Evolutionary conservation across 2,888 invertebrate genomes (phyloP), one percentile per base, ranked within the genome.

Genomic region (Ephialtes manifestator): DNA sequence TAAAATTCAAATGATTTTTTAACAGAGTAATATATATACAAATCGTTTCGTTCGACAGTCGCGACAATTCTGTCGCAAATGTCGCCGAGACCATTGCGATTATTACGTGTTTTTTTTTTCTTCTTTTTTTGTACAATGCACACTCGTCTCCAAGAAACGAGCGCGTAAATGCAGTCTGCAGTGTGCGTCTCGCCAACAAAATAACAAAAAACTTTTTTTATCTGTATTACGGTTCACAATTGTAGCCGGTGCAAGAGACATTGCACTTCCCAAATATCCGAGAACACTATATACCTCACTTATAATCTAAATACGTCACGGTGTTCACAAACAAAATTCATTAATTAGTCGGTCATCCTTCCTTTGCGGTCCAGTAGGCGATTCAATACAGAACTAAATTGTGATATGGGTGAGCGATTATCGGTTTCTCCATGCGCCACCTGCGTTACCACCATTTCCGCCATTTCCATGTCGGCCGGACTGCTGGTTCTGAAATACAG

Each of bases 401-500:
- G 13, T 67, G 3, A 28, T n/a, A 48, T 11, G 39, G 11, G 8
- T 55, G 43, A 4, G 77, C 68, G 79, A 80, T 84, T 86, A 87
- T 87, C 87, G 82, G 63, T 76, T 87, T 86, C 88, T 86, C 86
- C 89, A 86, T 70, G 80, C 75, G 13, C 87, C 80, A 79, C 85
- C 83, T 70, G 70, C 83, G 77, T 75, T 83, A 4, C 88, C 87
- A 7, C 88, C 87, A 10, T 81, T 75, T 2, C 82, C 82, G 20
- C 87, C 81, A 18, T 81, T 88, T 20, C 91, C 90, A 65, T 89
- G 89, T 70, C 90, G 90, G 88, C 90, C 89, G 28, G 87, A 81
- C 8, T 89, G 88, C 65, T 91, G 89, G 86, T 90, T 90, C 92
- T 92, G 74, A 74, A 90, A 90, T 74, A 48, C 68, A 18, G 28